A percentile compares a stretch with the other conserved stretches of the same genome.
phyloP scores from a whole-genome alignment of 2,113 vertebrate species.

The Leptobrachium leishanense region DNA sequence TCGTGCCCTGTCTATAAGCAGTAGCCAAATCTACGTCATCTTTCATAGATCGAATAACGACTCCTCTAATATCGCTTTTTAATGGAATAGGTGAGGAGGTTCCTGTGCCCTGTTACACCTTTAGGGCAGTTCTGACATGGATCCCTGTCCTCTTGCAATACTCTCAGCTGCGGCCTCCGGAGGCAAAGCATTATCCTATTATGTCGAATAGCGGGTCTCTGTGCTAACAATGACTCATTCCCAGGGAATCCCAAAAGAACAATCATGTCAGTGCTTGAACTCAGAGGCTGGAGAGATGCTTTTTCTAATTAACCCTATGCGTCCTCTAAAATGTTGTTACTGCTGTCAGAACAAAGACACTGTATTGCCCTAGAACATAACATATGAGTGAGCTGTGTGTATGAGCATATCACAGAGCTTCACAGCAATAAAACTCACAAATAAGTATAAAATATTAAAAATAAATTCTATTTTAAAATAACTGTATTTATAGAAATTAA shows the following conservation, averaged over 20 bases:
- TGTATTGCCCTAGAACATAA: no score
- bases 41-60: no score
- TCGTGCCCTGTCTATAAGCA: no score
- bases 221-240: slow-evolving; percentile 72
- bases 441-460: no score
- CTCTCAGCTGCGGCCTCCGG: slow-evolving; percentile 64
- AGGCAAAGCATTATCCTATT: slow-evolving; percentile 63
- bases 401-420: no score
- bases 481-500: no score
- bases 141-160: slow-evolving; percentile 49
- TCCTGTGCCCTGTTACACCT: slow-evolving; percentile 19
- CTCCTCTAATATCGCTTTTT: no score
- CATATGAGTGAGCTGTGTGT: no score
- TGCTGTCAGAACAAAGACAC: neutral
- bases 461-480: no score
- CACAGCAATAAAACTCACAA: no score
- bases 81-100: neutral
- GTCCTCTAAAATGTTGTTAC: slow-evolving; percentile 21
- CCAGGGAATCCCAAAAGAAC: slow-evolving; percentile 81
- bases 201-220: slow-evolving; percentile 58
- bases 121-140: slow-evolving; percentile 34
- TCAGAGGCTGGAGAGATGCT: slow-evolving; percentile 21
- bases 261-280: slow-evolving; percentile 64
- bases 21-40: no score
- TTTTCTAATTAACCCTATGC: slow-evolving; percentile 58